Base-by-base conservation (phyloP, 2,888 invertebrate genomes). In the Phengaris arion region DNA sequence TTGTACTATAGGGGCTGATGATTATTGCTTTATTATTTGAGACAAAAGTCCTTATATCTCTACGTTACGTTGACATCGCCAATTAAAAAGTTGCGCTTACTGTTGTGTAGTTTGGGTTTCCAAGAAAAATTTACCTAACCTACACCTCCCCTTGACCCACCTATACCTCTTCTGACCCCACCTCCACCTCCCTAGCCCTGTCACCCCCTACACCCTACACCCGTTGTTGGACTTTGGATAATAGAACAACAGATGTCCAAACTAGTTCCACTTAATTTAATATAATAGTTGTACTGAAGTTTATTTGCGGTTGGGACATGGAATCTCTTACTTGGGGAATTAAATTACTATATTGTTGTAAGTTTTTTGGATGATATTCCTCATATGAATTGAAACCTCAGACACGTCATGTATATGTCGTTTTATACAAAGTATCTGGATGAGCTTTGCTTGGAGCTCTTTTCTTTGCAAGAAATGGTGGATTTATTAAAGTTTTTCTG, bases 251-350 rank as follows among this genome's bases (percentile, higher is more conserved):
- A 64, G 10, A 64, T 35, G 35, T 64, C 35, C 22, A 64, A 64
- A 64, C 35, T 64, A 64, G 64, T 64, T 64, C 35, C 64, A 64
- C 35, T 64, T 64, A 35, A 64, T 64, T 64, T 13, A 64, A 64
- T 64, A 45, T 64, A 64, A 64, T 64, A 45, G 64, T 64, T 64
- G n/a, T 52, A 12, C 8, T 12, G 12, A 13, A 54, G 55, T 52
- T 55, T 35, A 35, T 64, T 64, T 64, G 35, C 35, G 12, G 35
- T 15, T 35, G 35, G 35, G 64, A 22, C 15, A 59, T 9, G 59
- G 59, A 48, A 64, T 64, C 10, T 64, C 6, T 9, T 52, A 12
- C 10, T 52, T 52, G 6, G 4, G 6, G 12, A 64, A 64, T 64
- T 13, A 45, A 35, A 64, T 64, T 64, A 64, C 22, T 35, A 22